Conservation (phyloP, 2,888 invertebrate genomes). For the Carterocephalus palaemon region DNA sequence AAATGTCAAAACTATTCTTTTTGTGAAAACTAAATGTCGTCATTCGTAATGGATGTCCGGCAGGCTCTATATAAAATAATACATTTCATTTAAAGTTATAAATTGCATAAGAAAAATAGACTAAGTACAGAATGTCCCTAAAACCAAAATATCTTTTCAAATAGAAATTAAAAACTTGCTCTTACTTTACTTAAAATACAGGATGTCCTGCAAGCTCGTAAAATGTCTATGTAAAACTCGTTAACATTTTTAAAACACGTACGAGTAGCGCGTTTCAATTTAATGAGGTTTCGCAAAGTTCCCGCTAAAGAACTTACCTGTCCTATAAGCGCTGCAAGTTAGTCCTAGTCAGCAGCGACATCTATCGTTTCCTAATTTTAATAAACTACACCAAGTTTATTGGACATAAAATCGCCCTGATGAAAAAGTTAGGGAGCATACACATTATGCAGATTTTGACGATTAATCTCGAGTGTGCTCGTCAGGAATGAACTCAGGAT, state of each 20-base stretch:
- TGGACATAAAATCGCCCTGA: neutral
- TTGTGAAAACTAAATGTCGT: neutral
- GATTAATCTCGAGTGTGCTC: no score
- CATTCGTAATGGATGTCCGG: neutral
- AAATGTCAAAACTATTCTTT: no score
- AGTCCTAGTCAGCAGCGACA: slow-evolving; percentile 19
- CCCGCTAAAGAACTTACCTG: neutral
- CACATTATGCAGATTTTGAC: no score
- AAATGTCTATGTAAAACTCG: no score
- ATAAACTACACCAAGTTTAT: slow-evolving; percentile 29
- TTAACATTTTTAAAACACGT: no score
- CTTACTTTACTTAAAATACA: no score
- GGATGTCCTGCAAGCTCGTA: no score
- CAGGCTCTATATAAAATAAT: neutral
- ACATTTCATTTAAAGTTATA: neutral
- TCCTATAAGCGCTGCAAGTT: slow-evolving; percentile 17
- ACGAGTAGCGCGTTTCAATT: slow-evolving; percentile 6
- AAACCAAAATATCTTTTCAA: no score
- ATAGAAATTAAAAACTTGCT: no score
- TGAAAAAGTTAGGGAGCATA: neutral
- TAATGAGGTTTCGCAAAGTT: slow-evolving; percentile 2
- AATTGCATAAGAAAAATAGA: neutral
- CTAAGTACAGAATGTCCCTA: no score
- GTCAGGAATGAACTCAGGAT: no score
- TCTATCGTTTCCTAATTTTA: slow-evolving; percentile 35